Conservation (phyloP, 2,888 invertebrate species). For the Resseliella maxima region DNA sequence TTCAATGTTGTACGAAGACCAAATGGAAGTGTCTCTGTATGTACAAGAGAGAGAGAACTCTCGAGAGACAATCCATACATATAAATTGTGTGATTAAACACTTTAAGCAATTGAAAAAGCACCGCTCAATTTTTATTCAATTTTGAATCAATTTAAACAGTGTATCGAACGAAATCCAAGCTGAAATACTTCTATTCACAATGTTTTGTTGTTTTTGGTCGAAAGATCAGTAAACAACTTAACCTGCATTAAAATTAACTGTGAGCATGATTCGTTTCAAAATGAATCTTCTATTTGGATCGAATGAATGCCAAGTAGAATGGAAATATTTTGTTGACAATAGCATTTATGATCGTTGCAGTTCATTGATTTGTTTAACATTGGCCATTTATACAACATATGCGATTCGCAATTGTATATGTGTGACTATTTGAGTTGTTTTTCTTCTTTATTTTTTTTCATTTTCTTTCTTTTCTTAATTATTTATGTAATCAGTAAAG, state of each 20-base stretch:
- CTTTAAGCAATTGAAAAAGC: not conserved
- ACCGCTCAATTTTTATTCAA: constrained; percentile 10
- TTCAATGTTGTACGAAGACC: not conserved
- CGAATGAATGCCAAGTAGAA: not conserved
- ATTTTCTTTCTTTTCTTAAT: not conserved
- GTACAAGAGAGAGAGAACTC: no score
- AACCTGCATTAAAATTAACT: constrained; percentile 36
- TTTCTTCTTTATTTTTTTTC: no score
- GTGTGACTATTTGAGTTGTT: no score
- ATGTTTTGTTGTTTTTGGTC: not conserved
- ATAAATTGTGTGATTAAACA: not conserved
- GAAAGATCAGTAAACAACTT: not conserved
- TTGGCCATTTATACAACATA: not conserved
- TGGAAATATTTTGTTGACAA: not conserved
- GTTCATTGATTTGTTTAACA: not conserved
- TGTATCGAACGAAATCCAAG: not conserved
- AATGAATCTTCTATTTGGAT: not conserved
- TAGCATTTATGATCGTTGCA: not conserved
- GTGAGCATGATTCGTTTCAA: not conserved
- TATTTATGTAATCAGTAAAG: constrained; percentile 9
- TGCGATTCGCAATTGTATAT: no score
- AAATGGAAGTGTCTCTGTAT: no score
- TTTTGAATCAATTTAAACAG: not conserved
- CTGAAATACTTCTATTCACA: not conserved
- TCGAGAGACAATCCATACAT: not conserved